Percentiles rank a stretch among this genome's conserved stretches.
Evolutionary conservation across 2,797 vertebrate species (phyloP).

Genomic region (Parauchenoglanis ngamensis): DNA sequence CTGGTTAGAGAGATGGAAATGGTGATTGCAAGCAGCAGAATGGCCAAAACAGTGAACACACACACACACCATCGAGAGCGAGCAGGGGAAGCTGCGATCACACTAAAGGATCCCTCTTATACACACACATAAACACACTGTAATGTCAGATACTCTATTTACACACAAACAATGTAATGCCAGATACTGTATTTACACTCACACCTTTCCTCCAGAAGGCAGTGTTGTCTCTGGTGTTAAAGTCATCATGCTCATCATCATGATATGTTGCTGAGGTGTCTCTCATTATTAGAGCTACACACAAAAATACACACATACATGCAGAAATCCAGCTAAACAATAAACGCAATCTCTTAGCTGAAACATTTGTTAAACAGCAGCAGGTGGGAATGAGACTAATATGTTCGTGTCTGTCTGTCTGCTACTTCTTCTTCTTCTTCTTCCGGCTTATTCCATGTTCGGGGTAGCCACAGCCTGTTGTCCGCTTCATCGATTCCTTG

Average conservation of each 20-base stretch:
- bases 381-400: neutral
- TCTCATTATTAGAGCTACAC: slow-evolving; percentile 37
- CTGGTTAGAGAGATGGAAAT: slow-evolving; percentile 58
- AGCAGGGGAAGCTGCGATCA: neutral
- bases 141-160: neutral
- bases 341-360: neutral
- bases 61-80: slow-evolving; percentile 38
- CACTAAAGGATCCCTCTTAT: slow-evolving; percentile 21
- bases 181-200: neutral
- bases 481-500: neutral
- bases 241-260: slow-evolving; percentile 62
- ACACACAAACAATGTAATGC: slow-evolving; percentile 1
- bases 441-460: no score
- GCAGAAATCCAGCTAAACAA: neutral
- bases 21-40: slow-evolving; percentile 54
- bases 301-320: neutral
- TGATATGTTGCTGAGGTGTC: neutral
- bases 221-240: slow-evolving; percentile 56
- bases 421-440: neutral
- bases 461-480: no score
- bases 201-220: slow-evolving; percentile 61
- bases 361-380: neutral
- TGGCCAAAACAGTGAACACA: slow-evolving; percentile 28
- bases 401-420: neutral
- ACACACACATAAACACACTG: slow-evolving; percentile 18